Base-by-base conservation (phyloP, 2,797 vertebrate species). In the Discoglossus pictus region DNA sequence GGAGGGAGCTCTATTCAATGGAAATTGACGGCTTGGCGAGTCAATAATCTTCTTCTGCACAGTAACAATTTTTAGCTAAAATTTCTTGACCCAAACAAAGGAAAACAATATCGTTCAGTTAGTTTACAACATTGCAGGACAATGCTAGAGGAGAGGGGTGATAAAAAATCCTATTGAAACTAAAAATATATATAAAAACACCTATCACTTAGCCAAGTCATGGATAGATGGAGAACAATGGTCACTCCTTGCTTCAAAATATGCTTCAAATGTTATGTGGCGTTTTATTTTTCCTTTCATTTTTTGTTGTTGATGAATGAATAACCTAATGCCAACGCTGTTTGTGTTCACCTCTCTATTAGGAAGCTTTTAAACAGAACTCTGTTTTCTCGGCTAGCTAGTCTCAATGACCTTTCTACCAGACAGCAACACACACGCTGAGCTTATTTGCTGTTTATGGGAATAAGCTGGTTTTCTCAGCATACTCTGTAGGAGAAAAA, bases 11-110 rank as follows among this genome's bases (percentile, higher is more conserved):
- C 85, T 89, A 88, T 88, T 90, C 88, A 88, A 73, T 80, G 85
- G 83, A 90, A 90, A 91, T 90, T 88, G 87, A 90, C 85, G 87
- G 89, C 87, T 89, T 89, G 87, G 87, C 79, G 86, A 89, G 86
- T 88, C 88, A 87, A 88, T 90, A 89, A 89, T 88, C 87, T 89
- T 87, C 83, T 86, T 87, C 79, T 83, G 82, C 78, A 87, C 78
- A 86, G 83, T 87, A 90, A 88, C 87, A 89, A 90, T 90, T 91
- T 91, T 85, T 89, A 87, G 83, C 83, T 87, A 88, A 89, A 90
- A 88, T 86, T 90, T 88, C 86, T 88, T 91, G 89, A 90, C 89
- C 88, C 88, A 91, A 90, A 91, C 88, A 89, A 89, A 87, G 72
- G 81, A 85, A 90, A 90, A 88, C 85, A 88, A 85, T 81, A 82